These are phyloP conservation scores for Heterotilapia buettikoferi DNA, from an alignment of 2,113 vertebrate genomes.

Conservation along the genomic window DNA sequence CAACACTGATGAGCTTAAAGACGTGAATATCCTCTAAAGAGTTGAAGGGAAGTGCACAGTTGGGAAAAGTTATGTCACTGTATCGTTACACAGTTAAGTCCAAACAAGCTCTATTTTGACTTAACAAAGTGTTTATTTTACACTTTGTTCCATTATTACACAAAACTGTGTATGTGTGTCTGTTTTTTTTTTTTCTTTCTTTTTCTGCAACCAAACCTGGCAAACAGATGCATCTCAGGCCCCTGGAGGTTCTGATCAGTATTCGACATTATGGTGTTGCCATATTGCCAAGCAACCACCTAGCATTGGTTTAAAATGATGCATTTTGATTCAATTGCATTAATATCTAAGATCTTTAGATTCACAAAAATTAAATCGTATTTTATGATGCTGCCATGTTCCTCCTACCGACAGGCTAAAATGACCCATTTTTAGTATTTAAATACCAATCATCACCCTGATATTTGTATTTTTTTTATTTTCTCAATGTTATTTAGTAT, in stretches of 20 bases:
- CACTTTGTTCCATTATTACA: neutral
- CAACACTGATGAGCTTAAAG: neutral
- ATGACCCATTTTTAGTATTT: neutral
- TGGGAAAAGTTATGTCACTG: neutral
- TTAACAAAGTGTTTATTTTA: neutral
- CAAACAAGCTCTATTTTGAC: neutral
- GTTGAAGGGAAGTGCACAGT: neutral
- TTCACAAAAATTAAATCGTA: neutral
- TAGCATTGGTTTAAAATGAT: neutral
- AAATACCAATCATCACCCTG: neutral
- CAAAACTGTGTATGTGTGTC: neutral
- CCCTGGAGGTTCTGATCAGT: neutral
- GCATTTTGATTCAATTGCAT: neutral
- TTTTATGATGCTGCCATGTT: neutral
- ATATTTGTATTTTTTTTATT: neutral
- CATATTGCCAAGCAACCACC: neutral
- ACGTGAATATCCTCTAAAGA: neutral
- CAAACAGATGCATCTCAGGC: neutral
- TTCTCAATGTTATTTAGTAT: neutral
- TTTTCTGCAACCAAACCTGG: neutral
- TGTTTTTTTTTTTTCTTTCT: neutral
- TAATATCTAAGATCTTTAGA: neutral
- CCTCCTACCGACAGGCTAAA: neutral
- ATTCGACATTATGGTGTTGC: neutral
- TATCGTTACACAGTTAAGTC: neutral